A percentile compares a stretch with the other conserved stretches of the same genome.
These are phyloP conservation scores for Tragopan temminckii DNA, from an alignment of 2,797 vertebrate species.

Conservation along the genomic window DNA sequence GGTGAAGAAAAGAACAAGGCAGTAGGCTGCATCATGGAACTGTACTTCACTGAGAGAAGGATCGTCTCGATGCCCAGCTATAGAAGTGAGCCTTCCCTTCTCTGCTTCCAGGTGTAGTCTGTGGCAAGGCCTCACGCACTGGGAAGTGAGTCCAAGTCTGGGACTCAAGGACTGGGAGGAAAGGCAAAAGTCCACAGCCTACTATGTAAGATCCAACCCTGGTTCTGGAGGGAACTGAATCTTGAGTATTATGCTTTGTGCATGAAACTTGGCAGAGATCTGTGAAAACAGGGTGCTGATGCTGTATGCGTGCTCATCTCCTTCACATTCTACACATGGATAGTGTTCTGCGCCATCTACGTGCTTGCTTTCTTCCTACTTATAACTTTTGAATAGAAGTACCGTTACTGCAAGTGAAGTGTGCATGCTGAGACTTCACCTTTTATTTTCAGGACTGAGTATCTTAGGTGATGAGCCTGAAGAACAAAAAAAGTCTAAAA, in stretches of 20 bases:
- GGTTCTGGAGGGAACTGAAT: not conserved
- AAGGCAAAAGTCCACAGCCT: not conserved
- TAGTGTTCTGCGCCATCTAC: fast-evolving
- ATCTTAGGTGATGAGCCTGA: not conserved
- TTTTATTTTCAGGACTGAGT: not conserved
- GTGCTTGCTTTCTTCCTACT: not conserved
- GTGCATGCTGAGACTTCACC: not conserved
- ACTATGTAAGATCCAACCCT: not conserved
- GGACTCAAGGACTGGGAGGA: not conserved
- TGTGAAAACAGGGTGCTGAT: not conserved
- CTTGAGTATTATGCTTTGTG: not conserved
- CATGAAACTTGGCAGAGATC: not conserved
- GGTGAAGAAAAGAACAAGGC: not conserved
- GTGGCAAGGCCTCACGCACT: not conserved
- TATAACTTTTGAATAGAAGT: not conserved
- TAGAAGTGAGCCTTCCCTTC: not conserved
- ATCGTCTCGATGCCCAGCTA: fast-evolving
- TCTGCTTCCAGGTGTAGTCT: not conserved
- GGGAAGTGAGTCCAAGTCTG: not conserved
- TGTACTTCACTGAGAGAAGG: not conserved
- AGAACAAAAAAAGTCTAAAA: not conserved
- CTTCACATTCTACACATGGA: not conserved
- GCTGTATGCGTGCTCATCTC: not conserved
- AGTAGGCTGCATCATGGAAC: not conserved
- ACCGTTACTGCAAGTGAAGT: not conserved